phyloP scores from a whole-genome alignment of 1,140 invertebrate genomes.

The Physella acuta region DNA sequence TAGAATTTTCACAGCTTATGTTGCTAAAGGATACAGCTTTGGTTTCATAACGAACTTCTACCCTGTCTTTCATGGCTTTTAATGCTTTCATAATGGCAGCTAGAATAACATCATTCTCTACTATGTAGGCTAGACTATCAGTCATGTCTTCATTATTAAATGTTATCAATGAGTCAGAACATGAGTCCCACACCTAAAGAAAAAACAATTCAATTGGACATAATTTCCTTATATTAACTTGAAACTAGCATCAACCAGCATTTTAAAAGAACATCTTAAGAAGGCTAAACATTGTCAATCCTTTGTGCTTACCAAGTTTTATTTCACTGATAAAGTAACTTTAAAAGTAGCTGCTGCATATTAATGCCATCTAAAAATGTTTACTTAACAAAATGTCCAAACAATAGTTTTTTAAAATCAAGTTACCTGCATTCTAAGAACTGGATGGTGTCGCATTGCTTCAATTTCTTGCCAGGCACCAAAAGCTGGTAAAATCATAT shows the following conservation, averaged over 20 bases:
- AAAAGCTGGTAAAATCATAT: conserved; percentile 63
- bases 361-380: too few relatives aligned
- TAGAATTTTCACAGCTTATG: conserved; percentile 42
- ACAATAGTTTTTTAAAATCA: too few relatives aligned
- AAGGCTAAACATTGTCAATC: not conserved
- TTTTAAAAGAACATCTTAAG: not conserved
- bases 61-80: conserved; percentile 63
- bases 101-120: conserved; percentile 89
- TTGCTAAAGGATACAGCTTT: conserved; percentile 61
- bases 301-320: not conserved
- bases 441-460: conserved; percentile 69
- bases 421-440: conserved; percentile 87
- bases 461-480: conserved; percentile 82
- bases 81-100: conserved; percentile 66
- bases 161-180: conserved; percentile 82
- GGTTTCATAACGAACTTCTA: conserved; percentile 63
- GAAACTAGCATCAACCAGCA: not conserved
- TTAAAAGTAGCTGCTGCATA: too few relatives aligned
- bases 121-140: conserved; percentile 79
- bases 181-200: conserved; percentile 80
- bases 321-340: not conserved
- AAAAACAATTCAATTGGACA: not conserved
- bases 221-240: not conserved
- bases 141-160: conserved; percentile 76
- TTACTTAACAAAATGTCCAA: too few relatives aligned